A percentile compares a stretch with the other conserved stretches of the same genome.
Conservation (phyloP, 2,113 vertebrate species). For the Ochotona curzoniae region DNA sequence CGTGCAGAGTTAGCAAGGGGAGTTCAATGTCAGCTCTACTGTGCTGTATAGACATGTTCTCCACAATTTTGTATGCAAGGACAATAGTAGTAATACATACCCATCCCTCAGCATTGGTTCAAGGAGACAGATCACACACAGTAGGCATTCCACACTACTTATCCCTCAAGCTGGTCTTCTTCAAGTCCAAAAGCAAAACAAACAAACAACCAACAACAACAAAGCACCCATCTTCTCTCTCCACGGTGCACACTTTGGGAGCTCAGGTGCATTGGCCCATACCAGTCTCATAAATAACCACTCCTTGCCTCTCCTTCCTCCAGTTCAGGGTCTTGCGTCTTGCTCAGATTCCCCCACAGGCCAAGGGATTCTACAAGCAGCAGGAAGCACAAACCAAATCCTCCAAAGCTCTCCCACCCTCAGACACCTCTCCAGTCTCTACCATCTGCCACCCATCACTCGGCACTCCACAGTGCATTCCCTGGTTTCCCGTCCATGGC, state of each 20-base stretch:
- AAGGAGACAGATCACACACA: neutral
- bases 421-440: neutral
- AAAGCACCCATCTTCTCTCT: neutral
- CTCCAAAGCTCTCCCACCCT: neutral
- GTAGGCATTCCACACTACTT: neutral
- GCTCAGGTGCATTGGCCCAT: neutral
- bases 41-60: neutral
- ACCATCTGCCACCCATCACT: slow-evolving; percentile 66
- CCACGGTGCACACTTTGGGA: accelerated
- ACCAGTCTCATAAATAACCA: neutral
- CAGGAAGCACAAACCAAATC: slow-evolving; percentile 53
- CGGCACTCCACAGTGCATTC: slow-evolving; percentile 43
- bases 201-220: too few species aligned
- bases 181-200: neutral
- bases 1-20: neutral
- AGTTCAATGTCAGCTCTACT: neutral
- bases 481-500: neutral
- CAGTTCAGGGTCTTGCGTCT: neutral
- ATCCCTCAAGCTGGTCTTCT: neutral
- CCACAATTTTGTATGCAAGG: neutral
- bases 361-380: neutral
- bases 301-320: neutral
- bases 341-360: neutral
- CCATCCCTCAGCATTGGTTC: neutral
- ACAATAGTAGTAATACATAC: neutral